Percentiles rank a stretch among this genome's conserved stretches.
These are phyloP conservation scores for Montifringilla adamsi DNA, from an alignment of 2,113 vertebrate species.

Conservation along the genomic window DNA sequence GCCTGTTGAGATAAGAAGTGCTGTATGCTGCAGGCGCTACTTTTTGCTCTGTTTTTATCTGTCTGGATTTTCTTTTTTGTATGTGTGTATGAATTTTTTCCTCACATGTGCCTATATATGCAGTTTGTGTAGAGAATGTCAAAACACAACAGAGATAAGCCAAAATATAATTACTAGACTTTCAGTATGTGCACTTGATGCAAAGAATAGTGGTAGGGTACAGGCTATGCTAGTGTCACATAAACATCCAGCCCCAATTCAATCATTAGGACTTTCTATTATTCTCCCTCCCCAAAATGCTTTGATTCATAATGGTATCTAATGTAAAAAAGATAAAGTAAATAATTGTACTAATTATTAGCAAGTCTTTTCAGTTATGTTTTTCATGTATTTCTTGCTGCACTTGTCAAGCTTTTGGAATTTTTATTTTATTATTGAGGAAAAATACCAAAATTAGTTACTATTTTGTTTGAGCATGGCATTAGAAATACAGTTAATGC, in stretches of 20 bases:
- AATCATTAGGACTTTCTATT: not conserved
- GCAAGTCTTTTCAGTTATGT: not conserved
- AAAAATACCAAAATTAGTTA: not conserved
- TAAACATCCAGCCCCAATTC: not conserved
- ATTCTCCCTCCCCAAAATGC: not conserved
- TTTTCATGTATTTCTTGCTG: not conserved
- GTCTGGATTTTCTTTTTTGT: not conserved
- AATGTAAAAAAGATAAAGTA: not conserved
- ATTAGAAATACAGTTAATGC: not conserved
- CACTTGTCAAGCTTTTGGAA: not conserved
- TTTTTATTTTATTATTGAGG: not conserved
- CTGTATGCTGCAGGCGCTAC: not conserved
- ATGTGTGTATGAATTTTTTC: not conserved
- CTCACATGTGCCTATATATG: not conserved
- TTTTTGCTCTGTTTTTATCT: not conserved
- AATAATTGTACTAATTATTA: not conserved
- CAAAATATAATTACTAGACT: not conserved
- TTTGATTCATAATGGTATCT: not conserved
- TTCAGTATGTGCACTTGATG: fast-evolving
- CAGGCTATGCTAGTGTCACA: not conserved
- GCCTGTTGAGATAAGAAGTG: not conserved
- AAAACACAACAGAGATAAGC: not conserved
- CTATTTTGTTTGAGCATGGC: not conserved
- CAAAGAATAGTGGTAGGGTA: not conserved
- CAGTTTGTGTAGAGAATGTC: not conserved